phyloP scores from a whole-genome alignment of 2,113 vertebrate genomes.

The Eublepharis macularius region DNA sequence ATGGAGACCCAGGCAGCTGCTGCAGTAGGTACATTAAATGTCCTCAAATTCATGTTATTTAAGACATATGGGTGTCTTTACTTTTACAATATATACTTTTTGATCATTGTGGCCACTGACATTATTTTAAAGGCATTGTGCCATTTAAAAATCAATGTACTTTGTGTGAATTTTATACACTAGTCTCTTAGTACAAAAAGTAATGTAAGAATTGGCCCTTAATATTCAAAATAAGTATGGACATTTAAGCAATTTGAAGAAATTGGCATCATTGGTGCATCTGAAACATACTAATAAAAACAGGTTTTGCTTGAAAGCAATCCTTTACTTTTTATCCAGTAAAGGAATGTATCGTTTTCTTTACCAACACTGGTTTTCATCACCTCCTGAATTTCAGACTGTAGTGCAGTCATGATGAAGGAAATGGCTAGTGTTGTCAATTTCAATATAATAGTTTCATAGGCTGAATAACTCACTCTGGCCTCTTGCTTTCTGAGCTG shows the following conservation, averaged over 20 bases:
- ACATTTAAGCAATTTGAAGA: not conserved
- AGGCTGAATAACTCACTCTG: fast-evolving
- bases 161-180: not conserved
- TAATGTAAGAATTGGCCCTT: not conserved
- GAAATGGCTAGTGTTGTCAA: not conserved
- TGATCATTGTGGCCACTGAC: not conserved
- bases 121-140: not conserved
- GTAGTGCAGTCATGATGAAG: fast-evolving
- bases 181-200: not conserved
- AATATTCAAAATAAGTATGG: not conserved
- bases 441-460: not conserved
- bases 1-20: no score
- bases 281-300: not conserved
- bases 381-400: not conserved
- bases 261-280: not conserved
- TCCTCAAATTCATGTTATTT: not conserved
- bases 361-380: not conserved
- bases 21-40: not conserved
- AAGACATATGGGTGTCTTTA: not conserved
- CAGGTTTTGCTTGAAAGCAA: not conserved
- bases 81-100: not conserved
- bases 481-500: fast-evolving
- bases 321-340: not conserved
- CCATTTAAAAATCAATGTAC: not conserved
- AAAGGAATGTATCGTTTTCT: not conserved